phyloP scores from a whole-genome alignment of 2,113 vertebrate genomes.

The Heterotilapia buettikoferi region DNA sequence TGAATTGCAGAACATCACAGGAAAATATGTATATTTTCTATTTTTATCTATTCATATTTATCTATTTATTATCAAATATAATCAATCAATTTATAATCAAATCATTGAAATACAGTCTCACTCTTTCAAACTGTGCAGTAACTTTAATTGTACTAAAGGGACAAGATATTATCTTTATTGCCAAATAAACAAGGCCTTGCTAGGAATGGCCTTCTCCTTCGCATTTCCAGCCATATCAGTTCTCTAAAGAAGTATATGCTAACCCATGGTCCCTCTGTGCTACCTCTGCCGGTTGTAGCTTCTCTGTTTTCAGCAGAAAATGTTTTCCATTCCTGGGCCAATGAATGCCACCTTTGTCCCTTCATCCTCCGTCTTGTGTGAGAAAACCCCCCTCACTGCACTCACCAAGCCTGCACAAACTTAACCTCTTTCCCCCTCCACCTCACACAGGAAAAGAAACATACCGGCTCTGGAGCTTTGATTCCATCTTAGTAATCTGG shows the following conservation, averaged over 20 bases:
- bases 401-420: slow-evolving; percentile 67
- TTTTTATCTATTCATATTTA: neutral
- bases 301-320: slow-evolving; percentile 75
- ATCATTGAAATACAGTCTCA: neutral
- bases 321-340: slow-evolving; percentile 79
- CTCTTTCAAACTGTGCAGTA: neutral
- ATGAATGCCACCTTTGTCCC: slow-evolving; percentile 82
- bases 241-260: slow-evolving; percentile 33
- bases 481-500: slow-evolving; percentile 56
- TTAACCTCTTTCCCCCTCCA: slow-evolving; percentile 66
- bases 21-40: neutral
- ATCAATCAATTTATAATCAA: neutral
- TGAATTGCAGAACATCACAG: neutral
- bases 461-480: slow-evolving; percentile 57
- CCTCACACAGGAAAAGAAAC: slow-evolving; percentile 71
- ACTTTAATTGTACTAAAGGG: neutral
- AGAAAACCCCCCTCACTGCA: slow-evolving; percentile 65
- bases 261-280: slow-evolving; percentile 52
- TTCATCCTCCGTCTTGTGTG: slow-evolving; percentile 71
- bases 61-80: neutral
- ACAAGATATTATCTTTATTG: slow-evolving; percentile 12
- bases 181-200: slow-evolving; percentile 16
- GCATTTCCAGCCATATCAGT: neutral
- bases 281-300: slow-evolving; percentile 59
- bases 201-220: neutral